Conservation (phyloP, 2,113 vertebrate species). For the Aplodontia rufa region DNA sequence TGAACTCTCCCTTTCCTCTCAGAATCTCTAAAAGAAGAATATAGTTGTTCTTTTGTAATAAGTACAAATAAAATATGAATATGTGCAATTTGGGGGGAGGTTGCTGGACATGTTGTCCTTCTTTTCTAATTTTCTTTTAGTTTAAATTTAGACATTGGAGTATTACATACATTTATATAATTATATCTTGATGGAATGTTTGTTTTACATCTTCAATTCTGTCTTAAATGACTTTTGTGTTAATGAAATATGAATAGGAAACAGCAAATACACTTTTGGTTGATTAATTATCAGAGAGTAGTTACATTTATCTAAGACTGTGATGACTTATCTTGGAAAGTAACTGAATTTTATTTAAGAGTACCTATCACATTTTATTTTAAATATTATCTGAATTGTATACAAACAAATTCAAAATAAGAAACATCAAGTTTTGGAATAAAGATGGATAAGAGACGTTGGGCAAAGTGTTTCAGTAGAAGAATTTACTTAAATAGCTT, state of each 20-base stretch:
- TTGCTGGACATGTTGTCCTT: not conserved
- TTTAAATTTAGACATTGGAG: not conserved
- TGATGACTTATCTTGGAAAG: not conserved
- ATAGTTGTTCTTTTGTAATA: not conserved
- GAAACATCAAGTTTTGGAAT: not conserved
- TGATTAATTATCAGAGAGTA: not conserved
- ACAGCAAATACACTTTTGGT: not conserved
- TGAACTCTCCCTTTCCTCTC: not conserved
- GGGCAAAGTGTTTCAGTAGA: not conserved
- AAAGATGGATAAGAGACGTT: not conserved
- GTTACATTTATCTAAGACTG: not conserved
- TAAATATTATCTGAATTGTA: not conserved
- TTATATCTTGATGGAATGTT: not conserved
- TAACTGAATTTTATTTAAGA: not conserved
- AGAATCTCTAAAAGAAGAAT: constrained; percentile 24
- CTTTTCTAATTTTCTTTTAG: not conserved
- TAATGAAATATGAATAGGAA: constrained; percentile 1
- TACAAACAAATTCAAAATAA: not conserved
- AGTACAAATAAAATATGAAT: not conserved
- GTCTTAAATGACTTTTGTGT: not conserved
- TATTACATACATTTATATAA: not conserved
- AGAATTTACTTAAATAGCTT: constrained; percentile 22
- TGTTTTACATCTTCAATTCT: not conserved
- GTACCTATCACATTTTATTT: not conserved
- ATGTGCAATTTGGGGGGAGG: not conserved